Conservation (phyloP, 92 coral and sea anemone genomes). For the Porites cylindrica region DNA sequence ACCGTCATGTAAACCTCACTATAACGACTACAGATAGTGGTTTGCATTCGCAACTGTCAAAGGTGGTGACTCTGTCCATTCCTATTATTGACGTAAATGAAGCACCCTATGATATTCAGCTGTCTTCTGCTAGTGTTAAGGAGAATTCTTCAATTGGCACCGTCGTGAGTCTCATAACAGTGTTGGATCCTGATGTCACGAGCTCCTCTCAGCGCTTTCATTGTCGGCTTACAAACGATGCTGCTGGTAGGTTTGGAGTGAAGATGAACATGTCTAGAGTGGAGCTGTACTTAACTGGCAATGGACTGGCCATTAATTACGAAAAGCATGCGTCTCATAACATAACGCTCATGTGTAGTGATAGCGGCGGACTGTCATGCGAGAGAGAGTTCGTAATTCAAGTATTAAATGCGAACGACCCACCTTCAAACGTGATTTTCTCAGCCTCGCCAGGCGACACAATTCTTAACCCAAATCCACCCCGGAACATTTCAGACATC, state of each 20-base stretch:
- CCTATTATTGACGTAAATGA: constrained; percentile 73
- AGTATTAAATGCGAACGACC: constrained; percentile 72
- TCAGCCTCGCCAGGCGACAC: constrained; percentile 74
- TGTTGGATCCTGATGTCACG: constrained; percentile 65
- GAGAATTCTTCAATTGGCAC: constrained; percentile 71
- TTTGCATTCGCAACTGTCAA: constrained; percentile 60
- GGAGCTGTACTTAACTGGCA: constrained; percentile 58
- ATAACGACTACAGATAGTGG: constrained; percentile 77
- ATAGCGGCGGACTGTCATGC: constrained; percentile 66
- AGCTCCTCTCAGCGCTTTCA: constrained; percentile 50
- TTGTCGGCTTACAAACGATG: constrained; percentile 67
- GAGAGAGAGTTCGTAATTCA: constrained; percentile 48
- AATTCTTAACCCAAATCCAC: constrained; percentile 66
- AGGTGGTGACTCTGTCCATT: constrained; percentile 59
- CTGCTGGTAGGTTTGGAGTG: constrained; percentile 70
- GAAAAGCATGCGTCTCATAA: constrained; percentile 63
- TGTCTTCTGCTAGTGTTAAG: constrained; percentile 49
- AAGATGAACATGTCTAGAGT: constrained; percentile 35
- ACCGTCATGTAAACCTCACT: constrained; percentile 62
- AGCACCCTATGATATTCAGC: constrained; percentile 61
- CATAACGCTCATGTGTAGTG: constrained; percentile 62
- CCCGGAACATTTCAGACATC: constrained; percentile 42
- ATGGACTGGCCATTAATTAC: constrained; percentile 67
- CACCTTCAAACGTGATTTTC: constrained; percentile 65
- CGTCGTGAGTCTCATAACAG: constrained; percentile 61